Conservation (phyloP, 64 coral and sea anemone species). For the Porites lutea region DNA sequence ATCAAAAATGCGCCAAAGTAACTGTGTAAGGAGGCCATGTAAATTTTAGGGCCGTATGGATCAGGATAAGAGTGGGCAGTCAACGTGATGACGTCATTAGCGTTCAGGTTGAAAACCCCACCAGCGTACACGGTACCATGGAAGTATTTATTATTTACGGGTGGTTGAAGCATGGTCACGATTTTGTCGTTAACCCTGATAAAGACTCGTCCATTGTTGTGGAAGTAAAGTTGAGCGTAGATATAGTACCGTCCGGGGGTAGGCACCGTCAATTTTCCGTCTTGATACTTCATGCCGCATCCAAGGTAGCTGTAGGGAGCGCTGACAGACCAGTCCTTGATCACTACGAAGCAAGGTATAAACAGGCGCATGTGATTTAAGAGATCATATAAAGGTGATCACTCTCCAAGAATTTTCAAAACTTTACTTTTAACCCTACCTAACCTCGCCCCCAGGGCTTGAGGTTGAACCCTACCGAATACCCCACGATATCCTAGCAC, state of each 20-base stretch:
- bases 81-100: not conserved
- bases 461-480: no score
- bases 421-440: no score
- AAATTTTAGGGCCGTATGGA: not conserved
- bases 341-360: not conserved
- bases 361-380: not conserved
- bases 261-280: constrained; percentile 19
- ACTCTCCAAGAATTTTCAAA: no score
- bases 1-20: constrained; percentile 36
- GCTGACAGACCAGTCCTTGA: not conserved
- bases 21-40: not conserved
- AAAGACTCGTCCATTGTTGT: not conserved
- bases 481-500: no score
- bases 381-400: no score
- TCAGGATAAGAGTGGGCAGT: not conserved
- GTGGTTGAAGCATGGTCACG: not conserved
- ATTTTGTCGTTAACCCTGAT: not conserved
- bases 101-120: constrained; percentile 1
- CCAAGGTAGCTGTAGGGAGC: not conserved
- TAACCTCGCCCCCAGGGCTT: no score
- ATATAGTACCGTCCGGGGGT: not conserved
- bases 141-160: no score
- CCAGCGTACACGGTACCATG: not conserved
- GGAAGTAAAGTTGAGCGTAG: constrained; percentile 10
- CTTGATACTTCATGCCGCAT: not conserved